Percentiles rank a stretch among this genome's conserved stretches.
These are phyloP conservation scores for Hippoglossus hippoglossus DNA, from an alignment of 2,797 vertebrate species.

Conservation along the genomic window DNA sequence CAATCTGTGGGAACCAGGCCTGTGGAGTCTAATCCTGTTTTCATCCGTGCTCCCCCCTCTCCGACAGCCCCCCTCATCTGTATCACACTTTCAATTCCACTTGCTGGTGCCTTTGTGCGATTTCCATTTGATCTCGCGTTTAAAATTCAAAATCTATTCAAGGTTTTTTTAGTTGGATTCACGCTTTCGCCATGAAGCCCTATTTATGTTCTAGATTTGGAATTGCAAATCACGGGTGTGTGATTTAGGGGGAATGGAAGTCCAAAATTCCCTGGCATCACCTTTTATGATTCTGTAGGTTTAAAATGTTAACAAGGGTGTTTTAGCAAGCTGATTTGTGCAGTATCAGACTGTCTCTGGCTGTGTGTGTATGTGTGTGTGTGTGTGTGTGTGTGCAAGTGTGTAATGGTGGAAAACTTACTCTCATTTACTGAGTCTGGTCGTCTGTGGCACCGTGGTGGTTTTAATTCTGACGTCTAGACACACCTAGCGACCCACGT, in stretches of 20 bases:
- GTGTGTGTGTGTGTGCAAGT: too few relatives aligned
- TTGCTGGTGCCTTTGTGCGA: constrained; percentile 87
- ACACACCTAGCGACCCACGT: constrained; percentile 18
- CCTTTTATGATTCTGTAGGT: constrained; percentile 80
- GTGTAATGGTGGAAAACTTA: constrained; percentile 41
- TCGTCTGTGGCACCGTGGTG: not conserved
- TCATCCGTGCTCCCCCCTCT: constrained; percentile 78
- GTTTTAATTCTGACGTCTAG: constrained; percentile 47
- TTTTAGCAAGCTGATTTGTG: constrained; percentile 82
- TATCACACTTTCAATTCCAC: constrained; percentile 91
- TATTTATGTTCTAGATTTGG: constrained; percentile 84
- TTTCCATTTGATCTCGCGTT: constrained; percentile 90
- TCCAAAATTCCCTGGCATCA: constrained; percentile 78
- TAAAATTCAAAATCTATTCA: constrained; percentile 90
- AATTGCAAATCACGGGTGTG: constrained; percentile 83
- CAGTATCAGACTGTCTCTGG: constrained; percentile 57
- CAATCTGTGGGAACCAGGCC: constrained; percentile 90
- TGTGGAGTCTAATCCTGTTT: constrained; percentile 89
- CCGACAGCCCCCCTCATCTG: constrained; percentile 78
- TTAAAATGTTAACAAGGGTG: constrained; percentile 86
- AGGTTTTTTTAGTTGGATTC: constrained; percentile 84
- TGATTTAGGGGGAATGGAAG: constrained; percentile 73
- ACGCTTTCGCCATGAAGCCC: constrained; percentile 79
- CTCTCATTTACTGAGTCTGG: constrained; percentile 20
- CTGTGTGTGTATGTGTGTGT: not conserved